Evolutionary conservation across 2,888 invertebrate genomes (phyloP), one percentile per base, ranked within the genome.

Genomic region (Ephialtes manifestator): DNA sequence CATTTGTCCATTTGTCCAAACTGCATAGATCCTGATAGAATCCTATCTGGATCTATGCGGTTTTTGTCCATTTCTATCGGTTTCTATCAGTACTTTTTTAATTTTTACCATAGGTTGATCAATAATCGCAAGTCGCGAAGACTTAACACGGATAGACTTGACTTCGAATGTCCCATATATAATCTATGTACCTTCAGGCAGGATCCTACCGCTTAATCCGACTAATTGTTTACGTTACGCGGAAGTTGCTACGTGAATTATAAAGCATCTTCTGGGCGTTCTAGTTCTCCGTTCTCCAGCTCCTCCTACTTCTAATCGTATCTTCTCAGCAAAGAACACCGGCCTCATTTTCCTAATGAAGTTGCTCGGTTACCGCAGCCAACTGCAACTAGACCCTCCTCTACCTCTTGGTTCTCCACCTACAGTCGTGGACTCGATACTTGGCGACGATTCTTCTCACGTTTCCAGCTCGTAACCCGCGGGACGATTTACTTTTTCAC

Each of bases 201-300:
- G 68, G 75, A 85, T 85, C 71, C 87, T 86, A 75, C 85, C 89
- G 87, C 90, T 91, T 92, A 92, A 93, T 93, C 90, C 89, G 86
- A 89, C 91, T 93, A 93, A 93, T 92, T 93, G 92, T 93, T 93
- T 92, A 92, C 92, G 91, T 93, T 92, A 90, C 91, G 89, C 88
- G 89, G 88, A 92, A 93, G 89, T 92, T 91, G 89, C 90, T 79
- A 87, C 89, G 89, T 89, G 91, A 92, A 93, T 92, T 93, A 92
- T 90, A 92, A 91, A 92, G 88, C 85, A 86, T 85, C 86, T 85
- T 80, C 46, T 70, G 65, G 72, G 58, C 68, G 79, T 85, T 84
- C 80, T 72, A 70, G 68, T 83, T 81, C 83, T 58, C 81, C 79
- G 78, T 79, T 78, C 71, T 79, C 48, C 55, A 75, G 58, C 76